These are phyloP conservation scores for Hyles vespertilio DNA, from an alignment of 1,140 invertebrate species.

Conservation along the genomic window DNA sequence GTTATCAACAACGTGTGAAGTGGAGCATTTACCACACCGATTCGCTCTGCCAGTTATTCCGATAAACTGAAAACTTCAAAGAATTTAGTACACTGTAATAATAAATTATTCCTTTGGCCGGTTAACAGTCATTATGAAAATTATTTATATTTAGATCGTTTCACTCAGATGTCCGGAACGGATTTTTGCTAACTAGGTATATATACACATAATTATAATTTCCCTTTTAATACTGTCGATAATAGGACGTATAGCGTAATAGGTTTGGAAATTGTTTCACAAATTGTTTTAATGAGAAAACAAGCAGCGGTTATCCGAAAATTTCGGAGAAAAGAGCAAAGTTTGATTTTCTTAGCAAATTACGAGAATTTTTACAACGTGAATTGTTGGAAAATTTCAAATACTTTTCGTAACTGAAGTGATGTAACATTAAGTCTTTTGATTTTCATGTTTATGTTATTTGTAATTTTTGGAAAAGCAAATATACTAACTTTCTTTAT, in stretches of 20 bases:
- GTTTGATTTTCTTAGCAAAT: constrained; percentile 1
- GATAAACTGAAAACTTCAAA: constrained; percentile 13
- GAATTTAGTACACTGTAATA: constrained; percentile 10
- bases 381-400: too few species aligned
- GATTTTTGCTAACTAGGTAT: background rate
- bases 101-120: constrained; percentile 19
- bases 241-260: background rate
- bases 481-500: too few species aligned
- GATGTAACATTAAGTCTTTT: too few species aligned
- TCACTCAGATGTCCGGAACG: too few species aligned
- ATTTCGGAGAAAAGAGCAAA: background rate
- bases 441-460: too few species aligned
- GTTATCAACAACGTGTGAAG: background rate
- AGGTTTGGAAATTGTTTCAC: background rate
- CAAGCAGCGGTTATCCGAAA: too few species aligned
- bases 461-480: too few species aligned
- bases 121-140: constrained; percentile 3
- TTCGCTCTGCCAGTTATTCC: background rate
- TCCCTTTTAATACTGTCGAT: background rate
- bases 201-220: background rate
- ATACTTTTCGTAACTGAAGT: too few species aligned
- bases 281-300: too few species aligned
- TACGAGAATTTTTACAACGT: too few species aligned
- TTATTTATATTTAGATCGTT: constrained; percentile 5
- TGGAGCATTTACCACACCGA: background rate